Conservation (phyloP, 2,797 vertebrate genomes). For the Gallirallus australis region DNA sequence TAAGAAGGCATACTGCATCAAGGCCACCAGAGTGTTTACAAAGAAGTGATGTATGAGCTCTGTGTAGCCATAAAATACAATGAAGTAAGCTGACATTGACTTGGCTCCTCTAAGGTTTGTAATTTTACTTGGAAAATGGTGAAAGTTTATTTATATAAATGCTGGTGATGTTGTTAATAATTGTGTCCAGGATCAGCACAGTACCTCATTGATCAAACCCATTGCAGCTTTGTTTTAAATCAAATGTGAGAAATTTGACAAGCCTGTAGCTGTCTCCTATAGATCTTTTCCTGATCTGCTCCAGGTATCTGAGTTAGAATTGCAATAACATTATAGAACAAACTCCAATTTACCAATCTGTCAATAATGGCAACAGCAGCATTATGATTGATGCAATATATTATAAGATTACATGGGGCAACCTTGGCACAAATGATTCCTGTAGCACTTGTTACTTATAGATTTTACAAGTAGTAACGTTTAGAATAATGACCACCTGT, state of each 20-base stretch:
- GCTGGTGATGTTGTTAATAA: not conserved
- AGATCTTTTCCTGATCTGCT: slow-evolving; percentile 18
- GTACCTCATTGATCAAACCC: not conserved
- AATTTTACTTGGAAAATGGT: not conserved
- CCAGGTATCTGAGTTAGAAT: slow-evolving; percentile 6
- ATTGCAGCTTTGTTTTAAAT: not conserved
- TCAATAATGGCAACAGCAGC: not conserved
- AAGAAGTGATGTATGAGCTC: not conserved
- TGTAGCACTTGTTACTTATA: not conserved
- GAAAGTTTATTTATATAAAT: not conserved
- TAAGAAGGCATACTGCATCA: slow-evolving; percentile 23
- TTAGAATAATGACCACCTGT: not conserved
- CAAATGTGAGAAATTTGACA: slow-evolving; percentile 13
- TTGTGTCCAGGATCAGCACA: not conserved
- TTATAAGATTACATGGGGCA: not conserved
- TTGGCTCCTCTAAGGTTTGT: not conserved
- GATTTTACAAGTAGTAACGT: not conserved
- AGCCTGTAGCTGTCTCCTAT: not conserved
- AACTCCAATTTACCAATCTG: slow-evolving; percentile 34
- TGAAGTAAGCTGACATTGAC: not conserved
- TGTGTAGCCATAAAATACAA: not conserved
- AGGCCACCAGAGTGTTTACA: slow-evolving; percentile 26
- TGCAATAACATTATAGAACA: not conserved
- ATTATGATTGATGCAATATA: slow-evolving; percentile 11
- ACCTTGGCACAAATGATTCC: not conserved